These are phyloP conservation scores for Ditula angustiorana DNA, from an alignment of 2,888 invertebrate species.

Conservation along the genomic window DNA sequence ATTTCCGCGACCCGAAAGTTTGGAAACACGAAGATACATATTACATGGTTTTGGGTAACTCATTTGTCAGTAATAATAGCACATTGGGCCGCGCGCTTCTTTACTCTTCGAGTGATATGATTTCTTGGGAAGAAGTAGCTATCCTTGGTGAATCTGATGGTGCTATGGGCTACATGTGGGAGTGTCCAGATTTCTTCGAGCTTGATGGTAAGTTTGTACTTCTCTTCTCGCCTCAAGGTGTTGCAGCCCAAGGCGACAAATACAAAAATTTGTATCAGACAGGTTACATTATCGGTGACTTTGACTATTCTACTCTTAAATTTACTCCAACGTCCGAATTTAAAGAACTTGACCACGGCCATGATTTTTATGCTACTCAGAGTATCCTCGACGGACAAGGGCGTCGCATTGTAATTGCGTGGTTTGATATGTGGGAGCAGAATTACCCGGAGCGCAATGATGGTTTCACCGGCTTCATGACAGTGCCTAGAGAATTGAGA, in stretches of 20 bases:
- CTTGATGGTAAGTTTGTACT: slow-evolving; percentile 66
- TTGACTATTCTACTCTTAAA: slow-evolving; percentile 59
- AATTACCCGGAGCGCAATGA: slow-evolving; percentile 66
- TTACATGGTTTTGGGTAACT: slow-evolving; percentile 78
- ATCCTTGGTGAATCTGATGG: slow-evolving; percentile 66
- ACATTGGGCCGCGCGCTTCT: slow-evolving; percentile 66
- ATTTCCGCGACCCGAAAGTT: slow-evolving; percentile 81
- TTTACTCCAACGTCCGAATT: slow-evolving; percentile 63
- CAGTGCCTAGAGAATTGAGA: slow-evolving; percentile 64
- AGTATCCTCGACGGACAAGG: slow-evolving; percentile 57
- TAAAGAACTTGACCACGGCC: slow-evolving; percentile 68
- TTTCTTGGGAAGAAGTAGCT: slow-evolving; percentile 61
- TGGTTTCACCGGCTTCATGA: slow-evolving; percentile 74
- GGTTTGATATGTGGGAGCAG: slow-evolving; percentile 78
- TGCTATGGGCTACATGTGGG: slow-evolving; percentile 75
- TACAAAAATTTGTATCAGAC: slow-evolving; percentile 69
- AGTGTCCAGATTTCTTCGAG: slow-evolving; percentile 82
- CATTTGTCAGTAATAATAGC: slow-evolving; percentile 53
- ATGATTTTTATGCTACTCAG: slow-evolving; percentile 79
- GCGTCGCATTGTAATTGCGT: slow-evolving; percentile 67
- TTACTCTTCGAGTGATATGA: slow-evolving; percentile 65
- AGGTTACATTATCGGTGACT: slow-evolving; percentile 76
- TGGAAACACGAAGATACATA: slow-evolving; percentile 68
- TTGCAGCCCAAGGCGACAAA: slow-evolving; percentile 63
- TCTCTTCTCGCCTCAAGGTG: slow-evolving; percentile 76